Evolutionary conservation across 2,797 vertebrate genomes (phyloP), one percentile per base, ranked within the genome.

Genomic region (Urosaurus nigricauda): DNA sequence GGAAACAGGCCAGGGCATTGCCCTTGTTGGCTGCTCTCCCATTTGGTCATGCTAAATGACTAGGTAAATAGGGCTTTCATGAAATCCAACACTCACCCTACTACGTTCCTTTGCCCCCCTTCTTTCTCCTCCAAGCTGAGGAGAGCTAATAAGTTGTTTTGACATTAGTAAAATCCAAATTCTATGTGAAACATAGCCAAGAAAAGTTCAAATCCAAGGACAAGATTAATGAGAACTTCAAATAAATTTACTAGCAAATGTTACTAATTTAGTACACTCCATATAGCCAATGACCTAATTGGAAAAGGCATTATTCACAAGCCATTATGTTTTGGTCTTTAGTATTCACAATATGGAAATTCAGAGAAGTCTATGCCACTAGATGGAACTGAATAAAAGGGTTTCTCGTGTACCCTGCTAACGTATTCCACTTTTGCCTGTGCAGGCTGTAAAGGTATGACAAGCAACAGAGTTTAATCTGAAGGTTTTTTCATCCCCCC

Each of bases 81-180:
- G 95, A 96, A 96, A 96, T 77, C 94, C 86, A 96, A 95, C 95
- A 96, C 94, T 92, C 92, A 14, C 93, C 90, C 93, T 86, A 90
- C 95, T 92, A 92, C 94, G 92, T 93, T 92, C 94, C 91, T 91
- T 89, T 88, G 93, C 86, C 71, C 37, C 93, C 94, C 95, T 89
- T 90, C 94, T 95, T 90, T 86, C 90, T 94, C 92, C 92, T 93
- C 91, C 94, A 94, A 65, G 92, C 93, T 83, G 91, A 81, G 87
- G 93, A 93, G 91, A 94, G 89, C 94, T 96, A 96, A 96, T 96
- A 95, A 95, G 95, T 94, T 95, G 95, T 96, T 96, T 95, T 96
- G 95, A 96, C 95, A 94, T 95, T 90, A 92, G 91, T 21, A 87
- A 90, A 93, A 95, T 94, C 93, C 94, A 93, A 92, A 93, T 94